These are phyloP conservation scores for Blennius ocellaris DNA, from an alignment of 2,113 vertebrate species.

Conservation along the genomic window DNA sequence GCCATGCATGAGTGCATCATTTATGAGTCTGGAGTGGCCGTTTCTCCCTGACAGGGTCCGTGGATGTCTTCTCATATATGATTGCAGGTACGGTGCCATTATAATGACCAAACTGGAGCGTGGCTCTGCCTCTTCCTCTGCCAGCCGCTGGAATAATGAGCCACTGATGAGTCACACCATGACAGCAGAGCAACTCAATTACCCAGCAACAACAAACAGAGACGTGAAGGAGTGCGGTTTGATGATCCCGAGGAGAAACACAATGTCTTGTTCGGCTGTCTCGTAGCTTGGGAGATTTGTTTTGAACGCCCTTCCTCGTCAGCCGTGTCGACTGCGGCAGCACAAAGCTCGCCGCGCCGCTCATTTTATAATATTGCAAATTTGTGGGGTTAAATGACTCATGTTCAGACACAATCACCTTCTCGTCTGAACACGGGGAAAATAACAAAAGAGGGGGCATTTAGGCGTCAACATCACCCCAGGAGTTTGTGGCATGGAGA, in stretches of 20 bases:
- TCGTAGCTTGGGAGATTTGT: slow-evolving; percentile 23
- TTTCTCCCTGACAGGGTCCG: slow-evolving; percentile 28
- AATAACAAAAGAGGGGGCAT: slow-evolving; percentile 16
- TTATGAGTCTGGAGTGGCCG: slow-evolving; percentile 34
- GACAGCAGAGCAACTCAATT: slow-evolving; percentile 70
- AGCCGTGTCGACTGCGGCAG: slow-evolving; percentile 2
- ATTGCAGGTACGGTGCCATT: slow-evolving; percentile 25
- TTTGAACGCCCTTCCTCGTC: slow-evolving; percentile 40
- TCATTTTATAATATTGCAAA: slow-evolving; percentile 40
- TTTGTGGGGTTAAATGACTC: slow-evolving; percentile 43
- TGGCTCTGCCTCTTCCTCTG: slow-evolving; percentile 33
- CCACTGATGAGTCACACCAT: slow-evolving; percentile 60
- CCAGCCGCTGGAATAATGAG: slow-evolving; percentile 62
- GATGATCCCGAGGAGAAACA: slow-evolving; percentile 50
- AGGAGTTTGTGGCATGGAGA: neutral
- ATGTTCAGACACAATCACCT: slow-evolving; percentile 11
- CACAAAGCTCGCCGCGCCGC: neutral
- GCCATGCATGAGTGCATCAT: slow-evolving; percentile 38
- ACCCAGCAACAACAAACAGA: slow-evolving; percentile 58
- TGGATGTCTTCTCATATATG: slow-evolving; percentile 14
- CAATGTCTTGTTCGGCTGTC: slow-evolving; percentile 24
- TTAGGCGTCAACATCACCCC: slow-evolving; percentile 5
- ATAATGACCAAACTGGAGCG: slow-evolving; percentile 55
- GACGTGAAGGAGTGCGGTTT: slow-evolving; percentile 36
- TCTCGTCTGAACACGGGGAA: neutral